Base-by-base conservation (phyloP, 2,888 invertebrate genomes). In the Caenorhabditis sinica region DNA sequence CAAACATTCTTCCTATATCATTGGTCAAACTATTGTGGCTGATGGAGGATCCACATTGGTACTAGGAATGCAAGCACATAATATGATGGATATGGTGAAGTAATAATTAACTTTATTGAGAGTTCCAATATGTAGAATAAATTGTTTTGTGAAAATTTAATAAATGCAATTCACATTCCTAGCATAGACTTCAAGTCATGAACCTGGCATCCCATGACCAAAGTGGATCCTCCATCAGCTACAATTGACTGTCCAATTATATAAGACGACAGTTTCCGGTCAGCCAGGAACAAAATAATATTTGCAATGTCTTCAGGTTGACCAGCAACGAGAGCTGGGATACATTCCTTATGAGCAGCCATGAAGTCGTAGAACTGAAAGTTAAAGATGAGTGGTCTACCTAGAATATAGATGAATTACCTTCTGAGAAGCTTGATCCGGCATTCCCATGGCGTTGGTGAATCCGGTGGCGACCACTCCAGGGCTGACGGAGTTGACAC, bases 171-270 rank as follows among this genome's bases (percentile, higher is more conserved):
- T 17, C n/a, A 45, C 65, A 65, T 30, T 60, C 69, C 43, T 25
- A 77, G 9, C n/a, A 81, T 68, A 40, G 36, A 13, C 17, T 20
- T 63, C 5, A 82, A 13, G 56, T 76, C 53, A 61, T 82, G 82
- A 13, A 53, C 71, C 2, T 71, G 60, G 2, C 17, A 2, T 51
- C 75, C 82, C 49, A 65, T 68, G 6, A 82, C 45, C 51, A 87
- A 73, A 8, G 85, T 72, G 11, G 85, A 65, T 45, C 86, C 86
- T n/a, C 86, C 86, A 51, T 87, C 87, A 13, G 74, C 82, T 0
- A 83, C 81, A 58, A 87, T 80, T 17, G 80, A 69, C 30, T 87
- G 85, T 13, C 85, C 87, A n/a, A 87, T 71, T 9, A 87, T 87
- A 60, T 74, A 85, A 8, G 63, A 60, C 0, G 87, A 87, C 15